Percentiles rank a stretch among this genome's conserved stretches.
Conservation (phyloP, 2,113 vertebrate genomes). For the Ailuropoda melanoleuca region DNA sequence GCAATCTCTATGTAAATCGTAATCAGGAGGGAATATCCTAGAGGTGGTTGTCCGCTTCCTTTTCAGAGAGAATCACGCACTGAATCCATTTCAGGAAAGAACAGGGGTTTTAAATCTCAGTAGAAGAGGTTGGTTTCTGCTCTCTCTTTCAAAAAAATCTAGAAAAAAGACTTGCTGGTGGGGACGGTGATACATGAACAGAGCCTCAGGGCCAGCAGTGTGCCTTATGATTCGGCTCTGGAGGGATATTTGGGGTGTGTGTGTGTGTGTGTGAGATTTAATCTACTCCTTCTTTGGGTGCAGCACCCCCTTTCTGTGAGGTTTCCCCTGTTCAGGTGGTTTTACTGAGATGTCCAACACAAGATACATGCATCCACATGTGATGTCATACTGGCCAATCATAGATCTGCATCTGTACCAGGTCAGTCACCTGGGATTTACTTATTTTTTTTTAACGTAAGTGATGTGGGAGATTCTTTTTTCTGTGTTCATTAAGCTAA, state of each 20-base stretch:
- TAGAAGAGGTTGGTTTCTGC: neutral
- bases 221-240: neutral
- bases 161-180: neutral
- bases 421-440: neutral
- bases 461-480: neutral
- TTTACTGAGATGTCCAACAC: neutral
- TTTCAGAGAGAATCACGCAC: conserved; percentile 31
- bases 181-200: neutral
- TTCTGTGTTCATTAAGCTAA: neutral
- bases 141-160: neutral
- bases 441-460: neutral
- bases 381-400: neutral
- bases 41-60: neutral
- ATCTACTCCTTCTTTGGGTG: neutral
- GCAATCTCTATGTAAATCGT: conserved; percentile 54
- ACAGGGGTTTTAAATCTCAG: neutral
- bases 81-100: neutral
- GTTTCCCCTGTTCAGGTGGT: neutral
- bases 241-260: neutral
- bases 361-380: neutral
- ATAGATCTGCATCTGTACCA: neutral
- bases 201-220: neutral
- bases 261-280: neutral
- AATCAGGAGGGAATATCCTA: neutral
- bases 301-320: neutral